Evolutionary conservation across 2,113 vertebrate species (phyloP).

Genomic region (Pholis gunnellus): DNA sequence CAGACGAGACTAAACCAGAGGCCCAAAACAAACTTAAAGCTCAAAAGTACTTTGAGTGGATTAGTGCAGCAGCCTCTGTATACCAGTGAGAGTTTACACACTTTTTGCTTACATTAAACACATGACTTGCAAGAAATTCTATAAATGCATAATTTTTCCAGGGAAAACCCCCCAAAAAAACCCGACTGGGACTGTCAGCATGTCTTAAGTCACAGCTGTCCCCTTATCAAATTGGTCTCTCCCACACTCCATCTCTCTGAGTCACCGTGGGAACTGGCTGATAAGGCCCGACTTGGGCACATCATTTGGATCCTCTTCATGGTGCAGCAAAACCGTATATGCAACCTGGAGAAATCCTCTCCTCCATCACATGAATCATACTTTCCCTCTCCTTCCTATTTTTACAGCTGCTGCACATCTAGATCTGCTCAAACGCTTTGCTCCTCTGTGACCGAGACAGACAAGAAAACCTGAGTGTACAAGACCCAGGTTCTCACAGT

Average conservation of each 20-base stretch:
- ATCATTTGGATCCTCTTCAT: slow-evolving; percentile 54
- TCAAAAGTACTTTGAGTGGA: slow-evolving; percentile 7
- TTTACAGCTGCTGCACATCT: slow-evolving; percentile 84
- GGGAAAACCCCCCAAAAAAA: not conserved
- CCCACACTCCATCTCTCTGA: slow-evolving; percentile 8
- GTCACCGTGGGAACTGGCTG: slow-evolving; percentile 24
- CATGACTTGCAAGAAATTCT: not conserved
- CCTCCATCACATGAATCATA: slow-evolving; percentile 81
- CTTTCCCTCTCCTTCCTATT: slow-evolving; percentile 80
- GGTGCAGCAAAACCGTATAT: slow-evolving; percentile 45
- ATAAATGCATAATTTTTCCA: not conserved
- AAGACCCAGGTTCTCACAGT: slow-evolving; percentile 69
- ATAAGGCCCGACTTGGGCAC: slow-evolving; percentile 42
- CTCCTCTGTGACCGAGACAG: slow-evolving; percentile 72
- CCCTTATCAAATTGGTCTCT: slow-evolving; percentile 24
- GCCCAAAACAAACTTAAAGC: slow-evolving; percentile 5
- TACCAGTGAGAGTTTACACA: not conserved
- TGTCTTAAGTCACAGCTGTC: not conserved
- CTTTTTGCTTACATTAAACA: not conserved
- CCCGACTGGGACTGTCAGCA: not conserved
- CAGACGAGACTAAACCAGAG: slow-evolving; percentile 1
- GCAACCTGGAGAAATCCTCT: slow-evolving; percentile 63
- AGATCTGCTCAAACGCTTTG: slow-evolving; percentile 80
- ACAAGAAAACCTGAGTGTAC: slow-evolving; percentile 69
- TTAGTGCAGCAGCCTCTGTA: not conserved